Conservation (phyloP, 2,113 vertebrate genomes). For the Neogobius melanostomus region DNA sequence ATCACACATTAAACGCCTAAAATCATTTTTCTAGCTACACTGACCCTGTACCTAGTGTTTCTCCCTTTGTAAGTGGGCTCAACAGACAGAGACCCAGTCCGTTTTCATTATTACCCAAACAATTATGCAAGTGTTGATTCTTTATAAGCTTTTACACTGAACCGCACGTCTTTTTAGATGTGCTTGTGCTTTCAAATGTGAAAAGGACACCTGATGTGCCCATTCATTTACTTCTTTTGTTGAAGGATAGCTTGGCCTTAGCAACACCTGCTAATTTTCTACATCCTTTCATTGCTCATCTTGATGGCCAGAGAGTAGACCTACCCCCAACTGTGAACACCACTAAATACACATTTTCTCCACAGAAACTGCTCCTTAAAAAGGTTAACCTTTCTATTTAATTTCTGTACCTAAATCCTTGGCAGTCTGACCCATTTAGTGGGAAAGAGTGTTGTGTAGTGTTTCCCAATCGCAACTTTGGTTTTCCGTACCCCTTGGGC, state of each 20-base stretch:
- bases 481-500: no score
- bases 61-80: slow-evolving; percentile 35
- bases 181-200: slow-evolving; percentile 66
- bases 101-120: slow-evolving; percentile 57
- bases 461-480: no score
- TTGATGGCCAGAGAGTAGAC: slow-evolving; percentile 53
- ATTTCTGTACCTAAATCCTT: slow-evolving; percentile 17
- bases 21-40: slow-evolving; percentile 49
- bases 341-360: slow-evolving; percentile 62
- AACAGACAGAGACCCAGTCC: slow-evolving; percentile 47
- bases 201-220: slow-evolving; percentile 66
- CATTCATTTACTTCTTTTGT: slow-evolving; percentile 51
- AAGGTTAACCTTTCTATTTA: slow-evolving; percentile 62
- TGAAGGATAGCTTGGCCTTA: slow-evolving; percentile 28
- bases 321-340: slow-evolving; percentile 66
- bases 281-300: slow-evolving; percentile 49
- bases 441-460: background rate
- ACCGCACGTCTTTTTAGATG: slow-evolving; percentile 65
- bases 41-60: slow-evolving; percentile 30
- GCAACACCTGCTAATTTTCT: slow-evolving; percentile 44
- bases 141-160: slow-evolving; percentile 72
- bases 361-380: slow-evolving; percentile 52
- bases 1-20: slow-evolving; percentile 46
- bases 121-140: slow-evolving; percentile 75
- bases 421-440: slow-evolving; percentile 37